phyloP scores from a whole-genome alignment of 2,113 vertebrate genomes.

The Regulus satrapa region DNA sequence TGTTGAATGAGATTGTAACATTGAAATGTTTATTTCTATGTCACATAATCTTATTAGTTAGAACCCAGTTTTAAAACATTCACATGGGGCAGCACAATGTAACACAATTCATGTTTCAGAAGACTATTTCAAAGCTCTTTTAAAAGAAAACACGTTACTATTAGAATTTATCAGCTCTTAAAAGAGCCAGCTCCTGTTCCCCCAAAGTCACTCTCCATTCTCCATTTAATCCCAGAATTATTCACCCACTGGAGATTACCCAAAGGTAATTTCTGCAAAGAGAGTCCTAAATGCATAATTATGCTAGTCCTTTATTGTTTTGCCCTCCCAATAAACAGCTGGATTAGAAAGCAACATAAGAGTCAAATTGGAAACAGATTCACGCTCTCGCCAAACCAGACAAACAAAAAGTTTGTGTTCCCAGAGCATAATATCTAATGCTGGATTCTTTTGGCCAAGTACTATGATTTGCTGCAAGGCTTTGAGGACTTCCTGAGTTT shows the following conservation, averaged over 20 bases:
- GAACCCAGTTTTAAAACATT: background rate
- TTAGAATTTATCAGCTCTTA: background rate
- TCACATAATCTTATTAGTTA: background rate
- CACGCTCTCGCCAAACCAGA: background rate
- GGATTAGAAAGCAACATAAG: background rate
- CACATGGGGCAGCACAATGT: background rate
- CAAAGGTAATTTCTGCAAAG: background rate
- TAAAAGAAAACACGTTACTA: background rate
- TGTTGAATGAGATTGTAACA: background rate
- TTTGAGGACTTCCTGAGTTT: background rate
- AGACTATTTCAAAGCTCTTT: background rate
- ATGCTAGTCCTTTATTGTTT: background rate
- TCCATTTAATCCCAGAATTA: background rate
- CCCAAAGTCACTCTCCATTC: background rate
- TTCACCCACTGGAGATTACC: background rate
- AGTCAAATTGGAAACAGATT: background rate
- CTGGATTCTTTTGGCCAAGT: background rate
- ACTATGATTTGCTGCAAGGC: background rate
- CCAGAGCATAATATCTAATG: background rate
- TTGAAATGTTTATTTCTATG: background rate
- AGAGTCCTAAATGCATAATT: background rate
- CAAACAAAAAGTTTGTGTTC: background rate
- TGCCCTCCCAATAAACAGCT: background rate
- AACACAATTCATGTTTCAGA: background rate
- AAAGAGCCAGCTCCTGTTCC: background rate